phyloP scores from a whole-genome alignment of 2,797 vertebrate genomes.

The Microctenopoma steveboyesi region DNA sequence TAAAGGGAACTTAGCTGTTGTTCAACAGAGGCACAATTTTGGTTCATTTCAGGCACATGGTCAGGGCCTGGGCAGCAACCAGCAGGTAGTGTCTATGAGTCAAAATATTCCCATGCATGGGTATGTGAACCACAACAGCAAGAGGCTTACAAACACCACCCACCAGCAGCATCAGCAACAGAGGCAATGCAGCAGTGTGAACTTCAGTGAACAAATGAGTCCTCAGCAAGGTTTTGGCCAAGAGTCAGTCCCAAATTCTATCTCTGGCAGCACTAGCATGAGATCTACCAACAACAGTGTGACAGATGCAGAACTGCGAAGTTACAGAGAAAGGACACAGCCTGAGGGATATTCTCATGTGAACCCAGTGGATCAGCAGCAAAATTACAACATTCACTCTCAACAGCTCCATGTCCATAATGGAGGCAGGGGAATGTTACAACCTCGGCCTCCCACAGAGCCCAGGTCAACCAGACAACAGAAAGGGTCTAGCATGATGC shows the following conservation, averaged over 20 bases:
- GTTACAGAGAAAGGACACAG: conserved; percentile 80
- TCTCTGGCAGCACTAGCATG: conserved; percentile 76
- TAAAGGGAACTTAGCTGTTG: conserved; percentile 86
- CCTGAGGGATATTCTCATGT: conserved; percentile 80
- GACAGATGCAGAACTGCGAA: conserved; percentile 77
- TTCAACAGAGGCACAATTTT: conserved; percentile 91
- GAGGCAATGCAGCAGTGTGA: conserved; percentile 77
- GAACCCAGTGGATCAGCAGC: conserved; percentile 80
- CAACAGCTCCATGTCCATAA: conserved; percentile 78
- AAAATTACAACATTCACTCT: conserved; percentile 75
- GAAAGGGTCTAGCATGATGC: conserved; percentile 73
- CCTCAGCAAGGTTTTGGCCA: conserved; percentile 85
- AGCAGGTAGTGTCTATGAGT: conserved; percentile 73
- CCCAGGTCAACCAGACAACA: conserved; percentile 85
- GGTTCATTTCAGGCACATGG: conserved; percentile 85
- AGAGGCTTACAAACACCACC: conserved; percentile 79
- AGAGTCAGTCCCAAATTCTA: conserved; percentile 73
- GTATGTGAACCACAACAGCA: conserved; percentile 71
- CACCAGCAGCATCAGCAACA: conserved; percentile 83
- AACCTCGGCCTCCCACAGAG: conserved; percentile 89
- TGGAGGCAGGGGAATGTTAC: conserved; percentile 79
- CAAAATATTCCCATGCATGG: conserved; percentile 83
- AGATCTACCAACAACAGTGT: conserved; percentile 78
- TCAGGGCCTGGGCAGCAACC: conserved; percentile 78
- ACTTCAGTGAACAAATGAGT: conserved; percentile 77